phyloP scores from a whole-genome alignment of 2,888 invertebrate species.

The Brachypalpus laphriformis region DNA sequence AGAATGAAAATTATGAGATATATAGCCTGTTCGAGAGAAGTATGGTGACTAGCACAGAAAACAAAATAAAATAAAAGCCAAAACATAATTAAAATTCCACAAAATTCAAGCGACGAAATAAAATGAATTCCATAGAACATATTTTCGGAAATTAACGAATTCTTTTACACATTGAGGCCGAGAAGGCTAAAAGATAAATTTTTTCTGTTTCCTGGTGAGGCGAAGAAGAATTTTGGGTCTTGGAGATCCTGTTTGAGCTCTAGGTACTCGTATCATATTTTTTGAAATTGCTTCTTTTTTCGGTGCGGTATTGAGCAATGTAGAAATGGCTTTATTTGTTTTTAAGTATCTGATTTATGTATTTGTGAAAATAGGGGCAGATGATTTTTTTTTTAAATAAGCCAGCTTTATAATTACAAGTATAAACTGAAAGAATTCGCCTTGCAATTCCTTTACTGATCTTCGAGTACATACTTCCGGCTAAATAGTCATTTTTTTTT shows the following conservation, averaged over 20 bases:
- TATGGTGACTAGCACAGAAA: constrained; percentile 44
- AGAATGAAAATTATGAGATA: constrained; percentile 68
- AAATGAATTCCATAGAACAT: constrained; percentile 72
- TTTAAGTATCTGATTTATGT: constrained; percentile 37
- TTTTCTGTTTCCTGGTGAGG: background rate
- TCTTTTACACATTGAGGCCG: constrained; percentile 55
- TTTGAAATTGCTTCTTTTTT: background rate
- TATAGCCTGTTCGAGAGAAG: constrained; percentile 50
- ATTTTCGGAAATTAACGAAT: constrained; percentile 74
- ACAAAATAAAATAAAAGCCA: constrained; percentile 68
- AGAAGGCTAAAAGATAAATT: constrained; percentile 23
- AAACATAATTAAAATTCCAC: constrained; percentile 76
- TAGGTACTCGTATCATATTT: constrained; percentile 42
- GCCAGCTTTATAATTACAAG: too few relatives aligned
- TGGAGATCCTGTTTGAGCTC: constrained; percentile 54
- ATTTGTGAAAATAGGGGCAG: background rate
- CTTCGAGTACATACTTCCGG: too few relatives aligned
- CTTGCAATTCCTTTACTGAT: too few relatives aligned
- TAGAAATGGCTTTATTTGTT: constrained; percentile 51
- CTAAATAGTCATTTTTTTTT: too few relatives aligned
- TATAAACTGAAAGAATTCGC: too few relatives aligned
- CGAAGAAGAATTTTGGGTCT: constrained; percentile 64
- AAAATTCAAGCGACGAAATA: constrained; percentile 75
- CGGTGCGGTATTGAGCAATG: constrained; percentile 23
- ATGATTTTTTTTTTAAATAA: background rate